phyloP scores from a whole-genome alignment of 2,888 invertebrate species.

The Chorisops tibialis region DNA sequence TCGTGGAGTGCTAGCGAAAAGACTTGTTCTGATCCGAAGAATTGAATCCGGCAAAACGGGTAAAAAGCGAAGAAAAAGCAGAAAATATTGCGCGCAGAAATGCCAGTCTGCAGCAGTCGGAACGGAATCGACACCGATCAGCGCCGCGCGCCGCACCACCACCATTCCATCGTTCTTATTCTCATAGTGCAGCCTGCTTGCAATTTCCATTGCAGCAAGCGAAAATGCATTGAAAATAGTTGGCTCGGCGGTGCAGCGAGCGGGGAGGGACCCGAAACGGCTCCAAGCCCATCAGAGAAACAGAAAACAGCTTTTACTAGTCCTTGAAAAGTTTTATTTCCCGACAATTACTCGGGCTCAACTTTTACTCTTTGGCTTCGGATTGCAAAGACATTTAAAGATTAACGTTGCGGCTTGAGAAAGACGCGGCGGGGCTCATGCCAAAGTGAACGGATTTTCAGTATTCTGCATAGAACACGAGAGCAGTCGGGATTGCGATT shows the following conservation, averaged over 20 bases:
- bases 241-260: background rate
- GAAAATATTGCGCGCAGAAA: constrained; percentile 4
- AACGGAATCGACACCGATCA: background rate
- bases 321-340: constrained; percentile 34
- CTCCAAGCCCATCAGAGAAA: constrained; percentile 29
- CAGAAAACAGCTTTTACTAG: constrained; percentile 34
- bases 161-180: background rate
- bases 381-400: too few species aligned
- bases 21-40: constrained; percentile 4
- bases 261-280: constrained; percentile 4
- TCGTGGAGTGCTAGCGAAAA: background rate
- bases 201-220: background rate
- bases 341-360: constrained; percentile 25
- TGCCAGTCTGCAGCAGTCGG: constrained; percentile 6
- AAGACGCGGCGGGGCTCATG: too few species aligned
- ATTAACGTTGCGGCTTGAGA: too few species aligned
- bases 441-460: too few species aligned
- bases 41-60: too few species aligned
- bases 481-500: too few species aligned
- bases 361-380: constrained; percentile 21
- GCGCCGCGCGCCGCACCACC: background rate
- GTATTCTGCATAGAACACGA: too few species aligned
- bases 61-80: constrained; percentile 1
- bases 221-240: constrained; percentile 23
- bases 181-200: constrained; percentile 7